Base-by-base conservation (phyloP, 2,888 invertebrate genomes). In the Notocelia uddmanniana region DNA sequence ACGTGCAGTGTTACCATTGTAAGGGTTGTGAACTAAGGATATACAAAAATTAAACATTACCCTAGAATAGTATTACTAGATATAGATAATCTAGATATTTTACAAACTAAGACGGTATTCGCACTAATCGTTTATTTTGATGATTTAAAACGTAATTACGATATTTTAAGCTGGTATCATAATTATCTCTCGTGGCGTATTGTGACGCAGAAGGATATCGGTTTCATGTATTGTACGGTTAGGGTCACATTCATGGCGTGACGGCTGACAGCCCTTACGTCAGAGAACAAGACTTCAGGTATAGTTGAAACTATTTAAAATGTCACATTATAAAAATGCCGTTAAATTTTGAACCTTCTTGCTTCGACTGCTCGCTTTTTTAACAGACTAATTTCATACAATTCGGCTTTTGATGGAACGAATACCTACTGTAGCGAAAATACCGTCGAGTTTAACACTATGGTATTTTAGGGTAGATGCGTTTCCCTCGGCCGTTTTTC, bases 11-110 rank as follows among this genome's bases (percentile, higher is more conserved):
- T 34, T 69, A 73, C 76, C 77, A 76, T 78, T 69, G 75, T 74
- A 74, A 71, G 67, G 70, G 62, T 69, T 52, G 69, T 73, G 75
- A 71, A 74, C 76, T 75, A 70, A 69, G 57, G 57, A 76, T 69
- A 76, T 11, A 58, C 57, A 48, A 58, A 66, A 66, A 23, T 41
- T 21, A 68, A 18, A 57, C 10, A 8, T 21, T 48, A 58, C 21
- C 57, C 58, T 58, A 68, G 23, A 64, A 52, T 34, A 37, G 64
- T 64, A 62, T 62, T 62, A 64, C 45, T 45, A 62, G 37, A n/a
- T n/a, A n/a, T n/a, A n/a, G n/a, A n/a, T n/a, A n/a, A n/a, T n/a
- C n/a, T n/a, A n/a, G n/a, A 45, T 69, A 60, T 41, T 31, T 62
- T 54, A 60, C 41, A 45, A 54, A 26, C 15, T n/a, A 60, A 34